Conservation (phyloP, 1,140 invertebrate species). For the Glossosoma conforme region DNA sequence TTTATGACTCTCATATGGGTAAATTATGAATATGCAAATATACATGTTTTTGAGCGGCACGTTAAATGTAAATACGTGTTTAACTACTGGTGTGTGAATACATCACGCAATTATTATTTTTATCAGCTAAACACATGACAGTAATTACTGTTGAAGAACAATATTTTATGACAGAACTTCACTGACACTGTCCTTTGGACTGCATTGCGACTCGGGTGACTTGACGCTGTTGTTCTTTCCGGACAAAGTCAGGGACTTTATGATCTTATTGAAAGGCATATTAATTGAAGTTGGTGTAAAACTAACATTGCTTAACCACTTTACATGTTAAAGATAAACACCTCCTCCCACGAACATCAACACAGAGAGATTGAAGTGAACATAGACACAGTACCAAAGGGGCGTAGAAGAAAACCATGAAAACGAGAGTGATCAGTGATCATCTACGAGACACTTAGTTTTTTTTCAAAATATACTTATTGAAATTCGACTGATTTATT, state of each 20-base stretch:
- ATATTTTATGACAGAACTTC: not conserved
- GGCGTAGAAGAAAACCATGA: no score
- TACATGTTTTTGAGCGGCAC: no score
- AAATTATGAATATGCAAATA: no score
- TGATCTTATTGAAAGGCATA: slow-evolving; percentile 6
- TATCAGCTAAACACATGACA: not conserved
- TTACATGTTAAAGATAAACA: slow-evolving; percentile 1
- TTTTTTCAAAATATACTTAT: no score
- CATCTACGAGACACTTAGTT: no score
- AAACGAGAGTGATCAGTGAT: no score
- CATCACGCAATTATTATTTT: not conserved
- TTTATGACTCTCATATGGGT: no score
- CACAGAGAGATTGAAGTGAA: no score
- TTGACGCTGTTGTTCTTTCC: not conserved
- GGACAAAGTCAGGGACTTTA: not conserved
- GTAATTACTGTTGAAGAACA: not conserved
- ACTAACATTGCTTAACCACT: slow-evolving; percentile 7
- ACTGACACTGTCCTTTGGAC: slow-evolving; percentile 2
- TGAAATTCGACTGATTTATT: no score
- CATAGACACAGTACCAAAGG: no score
- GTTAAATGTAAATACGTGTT: not conserved
- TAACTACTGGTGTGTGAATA: not conserved
- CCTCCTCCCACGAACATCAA: no score
- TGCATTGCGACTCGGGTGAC: not conserved
- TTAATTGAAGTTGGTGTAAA: not conserved